phyloP scores from a whole-genome alignment of 2,113 vertebrate species.

The Limnothrissa miodon region DNA sequence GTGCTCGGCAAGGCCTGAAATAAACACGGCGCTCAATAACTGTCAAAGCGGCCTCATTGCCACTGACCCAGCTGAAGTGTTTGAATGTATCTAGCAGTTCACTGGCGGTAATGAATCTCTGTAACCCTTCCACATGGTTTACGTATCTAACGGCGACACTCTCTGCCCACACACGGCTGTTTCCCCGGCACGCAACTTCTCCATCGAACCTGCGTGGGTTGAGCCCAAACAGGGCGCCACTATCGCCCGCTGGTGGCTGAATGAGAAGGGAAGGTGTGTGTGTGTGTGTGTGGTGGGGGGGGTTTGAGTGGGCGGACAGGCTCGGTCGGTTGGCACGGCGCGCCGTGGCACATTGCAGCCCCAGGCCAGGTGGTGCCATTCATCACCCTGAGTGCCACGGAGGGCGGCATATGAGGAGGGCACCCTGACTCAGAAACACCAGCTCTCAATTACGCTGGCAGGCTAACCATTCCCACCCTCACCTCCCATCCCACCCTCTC shows the following conservation, averaged over 20 bases:
- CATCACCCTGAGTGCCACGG: slow-evolving; percentile 39
- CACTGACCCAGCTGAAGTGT: slow-evolving; percentile 5
- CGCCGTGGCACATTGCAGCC: slow-evolving; percentile 11
- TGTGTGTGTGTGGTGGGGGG: no score
- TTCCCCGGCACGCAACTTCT: neutral
- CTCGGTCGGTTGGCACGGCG: slow-evolving; percentile 22
- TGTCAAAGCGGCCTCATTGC: neutral
- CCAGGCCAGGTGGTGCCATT: slow-evolving; percentile 35
- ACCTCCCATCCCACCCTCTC: slow-evolving; percentile 21
- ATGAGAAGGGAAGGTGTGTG: no score
- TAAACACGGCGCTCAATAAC: slow-evolving; percentile 7
- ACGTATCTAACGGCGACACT: neutral
- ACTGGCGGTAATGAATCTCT: neutral
- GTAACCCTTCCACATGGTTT: neutral
- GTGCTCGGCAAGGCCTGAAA: neutral
- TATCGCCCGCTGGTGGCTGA: neutral
- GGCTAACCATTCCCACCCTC: slow-evolving; percentile 45
- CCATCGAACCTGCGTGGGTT: neutral
- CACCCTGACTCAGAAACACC: slow-evolving; percentile 46
- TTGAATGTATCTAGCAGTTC: neutral
- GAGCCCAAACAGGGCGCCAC: neutral
- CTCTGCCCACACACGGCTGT: neutral
- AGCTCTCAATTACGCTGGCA: slow-evolving; percentile 60
- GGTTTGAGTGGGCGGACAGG: neutral
- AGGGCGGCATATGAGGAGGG: slow-evolving; percentile 29